phyloP scores from a whole-genome alignment of 2,888 invertebrate species.

The Arge pagana region DNA sequence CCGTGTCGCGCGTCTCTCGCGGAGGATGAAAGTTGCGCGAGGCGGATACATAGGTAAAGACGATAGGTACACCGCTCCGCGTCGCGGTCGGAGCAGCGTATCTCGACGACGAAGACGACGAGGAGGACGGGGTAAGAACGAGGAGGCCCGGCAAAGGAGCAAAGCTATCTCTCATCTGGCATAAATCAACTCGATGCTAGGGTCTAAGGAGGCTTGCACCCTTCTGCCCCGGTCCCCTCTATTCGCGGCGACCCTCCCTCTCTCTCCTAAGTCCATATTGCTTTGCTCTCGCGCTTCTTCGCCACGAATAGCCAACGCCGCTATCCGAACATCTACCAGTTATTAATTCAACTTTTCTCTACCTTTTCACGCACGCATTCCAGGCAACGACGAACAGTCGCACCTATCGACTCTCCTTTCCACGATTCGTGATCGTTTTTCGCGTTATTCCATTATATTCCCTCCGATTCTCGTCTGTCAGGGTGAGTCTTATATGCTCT shows the following conservation, averaged over 20 bases:
- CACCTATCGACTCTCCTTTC: no score
- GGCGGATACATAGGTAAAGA: no score
- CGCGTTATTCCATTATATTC: no score
- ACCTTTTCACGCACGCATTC: conserved; percentile 25
- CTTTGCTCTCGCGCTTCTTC: conserved; percentile 36
- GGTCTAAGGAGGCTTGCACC: conserved; percentile 45
- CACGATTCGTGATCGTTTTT: no score
- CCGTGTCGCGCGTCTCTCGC: no score
- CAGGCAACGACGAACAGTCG: not conserved
- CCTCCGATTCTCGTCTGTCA: no score
- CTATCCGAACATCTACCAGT: conserved; percentile 52
- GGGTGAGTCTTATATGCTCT: no score
- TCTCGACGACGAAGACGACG: no score
- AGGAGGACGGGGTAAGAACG: conserved; percentile 28
- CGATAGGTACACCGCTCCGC: conserved; percentile 31
- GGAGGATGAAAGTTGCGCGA: no score
- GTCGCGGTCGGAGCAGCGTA: conserved; percentile 33
- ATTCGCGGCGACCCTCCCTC: conserved; percentile 11
- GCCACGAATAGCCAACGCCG: conserved; percentile 26
- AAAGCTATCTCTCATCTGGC: conserved; percentile 55
- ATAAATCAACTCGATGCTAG: conserved; percentile 56
- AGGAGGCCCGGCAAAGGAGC: conserved; percentile 40
- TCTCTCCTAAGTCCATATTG: conserved; percentile 48
- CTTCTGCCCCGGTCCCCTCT: conserved; percentile 43
- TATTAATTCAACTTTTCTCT: conserved; percentile 52